Evolutionary conservation across 2,113 vertebrate species (phyloP).

Genomic region (Trinectes maculatus): DNA sequence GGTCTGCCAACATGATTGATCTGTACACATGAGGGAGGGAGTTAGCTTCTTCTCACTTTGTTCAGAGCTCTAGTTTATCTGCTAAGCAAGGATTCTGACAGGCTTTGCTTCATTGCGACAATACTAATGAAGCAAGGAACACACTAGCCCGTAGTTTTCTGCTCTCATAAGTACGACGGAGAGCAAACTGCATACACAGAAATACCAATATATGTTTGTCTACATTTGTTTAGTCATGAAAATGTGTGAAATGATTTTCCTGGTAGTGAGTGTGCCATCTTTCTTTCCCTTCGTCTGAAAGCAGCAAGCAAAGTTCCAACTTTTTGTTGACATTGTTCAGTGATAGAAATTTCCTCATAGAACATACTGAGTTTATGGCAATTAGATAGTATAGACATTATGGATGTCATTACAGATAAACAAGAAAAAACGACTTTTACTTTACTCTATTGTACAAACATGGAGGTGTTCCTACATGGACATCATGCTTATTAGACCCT

Average conservation of each 20-base stretch:
- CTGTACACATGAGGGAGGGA: background rate
- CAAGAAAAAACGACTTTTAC: background rate
- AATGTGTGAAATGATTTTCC: no score
- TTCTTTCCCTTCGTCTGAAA: no score
- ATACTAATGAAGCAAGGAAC: slow-evolving; percentile 26
- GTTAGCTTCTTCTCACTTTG: background rate
- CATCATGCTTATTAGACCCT: no score
- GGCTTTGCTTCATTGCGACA: background rate
- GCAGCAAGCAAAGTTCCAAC: no score
- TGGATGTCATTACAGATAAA: no score
- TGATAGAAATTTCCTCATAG: no score
- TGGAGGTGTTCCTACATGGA: no score
- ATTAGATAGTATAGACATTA: no score
- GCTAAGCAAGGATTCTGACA: slow-evolving; percentile 12
- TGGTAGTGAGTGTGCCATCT: background rate
- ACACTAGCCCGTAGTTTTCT: slow-evolving; percentile 11
- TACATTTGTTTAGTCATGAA: background rate
- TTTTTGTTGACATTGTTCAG: no score
- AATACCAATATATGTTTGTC: background rate
- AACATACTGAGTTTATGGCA: no score
- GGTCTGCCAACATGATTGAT: slow-evolving; percentile 37
- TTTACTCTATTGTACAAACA: background rate
- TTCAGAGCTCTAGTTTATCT: background rate
- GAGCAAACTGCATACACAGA: slow-evolving; percentile 8
- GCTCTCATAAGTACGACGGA: background rate